Evolutionary conservation across 1,140 invertebrate genomes (phyloP).

Genomic region (Drosophila punjabiensis): DNA sequence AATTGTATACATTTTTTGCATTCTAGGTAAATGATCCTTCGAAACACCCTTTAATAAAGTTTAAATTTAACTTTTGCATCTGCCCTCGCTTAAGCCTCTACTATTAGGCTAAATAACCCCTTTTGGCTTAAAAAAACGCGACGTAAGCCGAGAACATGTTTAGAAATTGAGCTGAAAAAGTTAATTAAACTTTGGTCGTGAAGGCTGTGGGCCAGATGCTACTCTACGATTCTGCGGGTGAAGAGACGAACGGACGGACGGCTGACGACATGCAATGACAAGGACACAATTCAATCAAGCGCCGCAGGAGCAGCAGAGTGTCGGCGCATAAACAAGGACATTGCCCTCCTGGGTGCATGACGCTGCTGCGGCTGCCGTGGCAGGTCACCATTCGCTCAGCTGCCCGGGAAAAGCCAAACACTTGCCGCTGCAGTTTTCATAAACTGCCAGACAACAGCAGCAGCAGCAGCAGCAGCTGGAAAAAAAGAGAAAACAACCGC

Average conservation of each 20-base stretch:
- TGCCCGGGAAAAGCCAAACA: slow-evolving; percentile 45
- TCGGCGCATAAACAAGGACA: slow-evolving; percentile 80
- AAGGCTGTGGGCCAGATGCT: not conserved
- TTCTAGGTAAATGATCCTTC: not conserved
- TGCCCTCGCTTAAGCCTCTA: slow-evolving; percentile 2
- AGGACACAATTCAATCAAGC: slow-evolving; percentile 82
- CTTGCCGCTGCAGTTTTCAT: slow-evolving; percentile 78
- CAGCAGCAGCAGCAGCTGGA: slow-evolving; percentile 32
- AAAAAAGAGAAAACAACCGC: slow-evolving; percentile 18
- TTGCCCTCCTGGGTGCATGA: slow-evolving; percentile 70
- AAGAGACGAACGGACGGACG: not conserved
- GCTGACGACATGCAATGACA: slow-evolving; percentile 63
- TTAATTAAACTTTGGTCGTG: slow-evolving; percentile 69
- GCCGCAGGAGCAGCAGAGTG: slow-evolving; percentile 56
- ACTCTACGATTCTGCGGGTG: not conserved
- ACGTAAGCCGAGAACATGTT: slow-evolving; percentile 37
- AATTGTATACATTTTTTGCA: slow-evolving; percentile 1
- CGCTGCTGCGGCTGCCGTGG: slow-evolving; percentile 17
- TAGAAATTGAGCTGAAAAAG: slow-evolving; percentile 72
- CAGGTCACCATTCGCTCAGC: slow-evolving; percentile 12
- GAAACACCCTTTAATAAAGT: not conserved
- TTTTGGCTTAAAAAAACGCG: slow-evolving; percentile 16
- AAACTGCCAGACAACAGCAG: slow-evolving; percentile 62
- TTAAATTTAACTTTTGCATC: not conserved
- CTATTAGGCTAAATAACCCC: slow-evolving; percentile 18